These are phyloP conservation scores for Bubo bubo DNA, from an alignment of 2,113 vertebrate genomes.

Conservation along the genomic window DNA sequence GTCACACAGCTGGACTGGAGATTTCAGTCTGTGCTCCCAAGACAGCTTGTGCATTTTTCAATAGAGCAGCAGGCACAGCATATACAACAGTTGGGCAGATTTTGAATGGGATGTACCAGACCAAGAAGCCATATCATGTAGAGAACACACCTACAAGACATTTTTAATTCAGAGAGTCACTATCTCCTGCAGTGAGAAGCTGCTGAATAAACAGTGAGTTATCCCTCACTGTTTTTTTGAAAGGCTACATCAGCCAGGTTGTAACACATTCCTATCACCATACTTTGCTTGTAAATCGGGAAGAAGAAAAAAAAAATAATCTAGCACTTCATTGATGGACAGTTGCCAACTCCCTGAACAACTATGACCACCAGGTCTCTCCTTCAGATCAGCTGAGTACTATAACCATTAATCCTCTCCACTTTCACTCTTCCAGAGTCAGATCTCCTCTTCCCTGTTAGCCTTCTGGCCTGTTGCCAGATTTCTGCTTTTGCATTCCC, in stretches of 20 bases:
- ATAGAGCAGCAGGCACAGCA: not conserved
- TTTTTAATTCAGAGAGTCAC: not conserved
- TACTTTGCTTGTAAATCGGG: not conserved
- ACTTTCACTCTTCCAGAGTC: not conserved
- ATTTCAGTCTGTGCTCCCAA: not conserved
- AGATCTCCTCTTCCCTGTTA: not conserved
- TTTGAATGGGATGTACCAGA: not conserved
- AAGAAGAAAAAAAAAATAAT: not conserved
- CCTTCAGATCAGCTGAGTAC: not conserved
- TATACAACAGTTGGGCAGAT: not conserved
- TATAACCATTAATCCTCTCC: not conserved
- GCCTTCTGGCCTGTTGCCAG: not conserved
- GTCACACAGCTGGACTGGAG: not conserved
- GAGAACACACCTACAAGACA: not conserved
- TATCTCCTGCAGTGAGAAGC: not conserved
- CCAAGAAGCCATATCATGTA: not conserved
- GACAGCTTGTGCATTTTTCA: not conserved
- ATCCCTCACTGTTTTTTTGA: not conserved
- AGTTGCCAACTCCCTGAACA: not conserved
- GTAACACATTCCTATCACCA: not conserved
- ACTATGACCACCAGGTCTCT: not conserved
- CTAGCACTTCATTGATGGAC: not conserved
- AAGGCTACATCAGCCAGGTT: not conserved
- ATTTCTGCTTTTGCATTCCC: not conserved
- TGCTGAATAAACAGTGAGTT: not conserved